Percentiles rank a stretch among this genome's conserved stretches.
These are phyloP conservation scores for Tauraco hartlaubi DNA, from an alignment of 2,797 vertebrate genomes.

Conservation along the genomic window DNA sequence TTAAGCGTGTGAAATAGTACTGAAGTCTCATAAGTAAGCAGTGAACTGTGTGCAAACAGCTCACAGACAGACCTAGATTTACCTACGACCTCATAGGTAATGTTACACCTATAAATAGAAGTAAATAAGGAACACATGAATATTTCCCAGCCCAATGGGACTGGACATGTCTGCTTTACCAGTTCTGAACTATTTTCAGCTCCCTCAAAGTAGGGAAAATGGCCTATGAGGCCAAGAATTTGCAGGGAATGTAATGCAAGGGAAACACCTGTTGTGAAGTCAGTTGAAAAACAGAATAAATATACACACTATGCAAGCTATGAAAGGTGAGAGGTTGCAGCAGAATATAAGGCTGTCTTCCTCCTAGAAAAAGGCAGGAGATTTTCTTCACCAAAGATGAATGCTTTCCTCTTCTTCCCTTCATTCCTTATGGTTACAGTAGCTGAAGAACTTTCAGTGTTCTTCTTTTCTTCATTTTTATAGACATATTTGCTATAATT, in stretches of 20 bases:
- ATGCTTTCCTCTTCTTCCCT: too few species aligned
- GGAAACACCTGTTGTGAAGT: slow-evolving; percentile 63
- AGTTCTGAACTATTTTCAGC: slow-evolving; percentile 11
- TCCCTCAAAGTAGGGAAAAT: neutral
- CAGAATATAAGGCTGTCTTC: neutral
- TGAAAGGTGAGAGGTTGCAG: neutral
- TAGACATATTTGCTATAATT: neutral
- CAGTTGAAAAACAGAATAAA: slow-evolving; percentile 3
- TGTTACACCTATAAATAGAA: neutral
- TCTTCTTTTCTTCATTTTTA: neutral
- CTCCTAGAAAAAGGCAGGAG: neutral
- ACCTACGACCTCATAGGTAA: neutral
- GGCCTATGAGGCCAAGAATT: slow-evolving; percentile 13
- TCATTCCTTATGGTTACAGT: neutral
- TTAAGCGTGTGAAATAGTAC: neutral
- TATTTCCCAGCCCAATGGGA: neutral
- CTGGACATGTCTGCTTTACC: neutral
- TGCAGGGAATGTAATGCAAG: slow-evolving; percentile 11
- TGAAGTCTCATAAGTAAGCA: neutral
- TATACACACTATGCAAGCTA: neutral
- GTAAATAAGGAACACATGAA: neutral
- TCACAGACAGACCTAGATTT: neutral
- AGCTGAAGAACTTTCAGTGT: neutral
- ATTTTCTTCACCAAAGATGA: neutral
- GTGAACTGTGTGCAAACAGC: neutral